Conservation (phyloP, 2,888 invertebrate genomes). For the Drosophila helvetica region DNA sequence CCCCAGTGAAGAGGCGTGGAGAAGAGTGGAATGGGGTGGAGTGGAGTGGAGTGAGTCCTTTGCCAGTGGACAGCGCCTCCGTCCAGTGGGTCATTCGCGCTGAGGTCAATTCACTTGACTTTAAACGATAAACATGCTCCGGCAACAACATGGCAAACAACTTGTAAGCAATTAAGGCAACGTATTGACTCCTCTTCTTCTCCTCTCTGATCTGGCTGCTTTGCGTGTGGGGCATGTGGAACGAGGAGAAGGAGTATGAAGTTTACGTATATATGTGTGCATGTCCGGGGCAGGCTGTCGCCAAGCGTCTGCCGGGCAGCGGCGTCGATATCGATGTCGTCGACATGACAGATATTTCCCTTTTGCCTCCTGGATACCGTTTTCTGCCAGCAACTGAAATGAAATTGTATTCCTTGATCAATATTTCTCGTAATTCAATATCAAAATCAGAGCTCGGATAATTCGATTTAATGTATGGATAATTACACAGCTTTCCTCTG, state of each 20-base stretch:
- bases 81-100: conserved; percentile 48
- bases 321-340: conserved; percentile 17
- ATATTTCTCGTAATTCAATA: conserved; percentile 18
- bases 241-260: neutral
- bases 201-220: conserved; percentile 7
- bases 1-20: conserved; percentile 22
- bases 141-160: conserved; percentile 65
- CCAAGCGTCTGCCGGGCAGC: conserved; percentile 34
- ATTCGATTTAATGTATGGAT: conserved; percentile 3
- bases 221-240: conserved; percentile 32
- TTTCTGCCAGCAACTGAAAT: neutral
- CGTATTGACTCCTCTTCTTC: conserved; percentile 58
- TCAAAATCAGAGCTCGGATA: conserved; percentile 8
- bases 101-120: conserved; percentile 63
- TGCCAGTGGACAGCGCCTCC: neutral
- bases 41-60: neutral
- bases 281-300: conserved; percentile 30
- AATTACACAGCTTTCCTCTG: neutral
- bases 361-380: neutral
- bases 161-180: conserved; percentile 74
- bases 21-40: neutral
- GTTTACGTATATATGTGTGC: conserved; percentile 8
- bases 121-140: conserved; percentile 72
- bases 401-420: conserved; percentile 10
- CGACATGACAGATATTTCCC: conserved; percentile 25